Evolutionary conservation across 2,797 vertebrate species (phyloP), one percentile per base, ranked within the genome.

Genomic region (Leptatherina wallacei): DNA sequence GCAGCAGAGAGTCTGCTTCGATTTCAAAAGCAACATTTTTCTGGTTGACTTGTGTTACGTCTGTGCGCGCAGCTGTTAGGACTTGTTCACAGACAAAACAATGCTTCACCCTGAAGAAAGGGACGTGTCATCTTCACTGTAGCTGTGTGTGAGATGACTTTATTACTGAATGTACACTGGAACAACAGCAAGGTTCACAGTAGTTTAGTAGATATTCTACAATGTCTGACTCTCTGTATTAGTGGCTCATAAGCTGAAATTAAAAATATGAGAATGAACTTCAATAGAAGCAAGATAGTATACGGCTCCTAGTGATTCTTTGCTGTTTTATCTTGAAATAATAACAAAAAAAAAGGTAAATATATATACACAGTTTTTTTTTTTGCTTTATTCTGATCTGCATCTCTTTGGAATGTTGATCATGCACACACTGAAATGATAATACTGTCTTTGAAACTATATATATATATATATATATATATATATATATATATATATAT

Each of bases 21-120:
- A 44, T 54, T 69, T 78, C 58, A 47, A 58, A 68, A 49, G 68
- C 29, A 56, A 47, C 61, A 40, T 73, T 30, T 75, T 76, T 76
- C 65, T 51, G 73, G 36, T 49, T 67, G 59, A 81, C 69, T 69
- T 65, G 40, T 24, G 13, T 27, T 44, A 16, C 32, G 20, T 44
- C 59, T 40, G 63, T 56, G 33, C 65, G 2, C 33, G 2, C 7
- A 0, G 63, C n/a, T 32, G 49, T 74, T 60, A 32, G 33, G 65
- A 63, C 13, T 63, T 35, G 6, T 52, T 44, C 54, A 42, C 22
- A 49, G 29, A 66, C 22, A 42, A 57, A 61, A 67, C 65, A 29
- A 77, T 69, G 71, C 71, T 71, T 71, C 58, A 22, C 55, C 44
- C 56, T 40, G 57, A 47, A 61, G 49, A 64, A 55, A 44, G 20